phyloP scores from a whole-genome alignment of 64 coral and sea anemone genomes.

The Platygyra sinensis region DNA sequence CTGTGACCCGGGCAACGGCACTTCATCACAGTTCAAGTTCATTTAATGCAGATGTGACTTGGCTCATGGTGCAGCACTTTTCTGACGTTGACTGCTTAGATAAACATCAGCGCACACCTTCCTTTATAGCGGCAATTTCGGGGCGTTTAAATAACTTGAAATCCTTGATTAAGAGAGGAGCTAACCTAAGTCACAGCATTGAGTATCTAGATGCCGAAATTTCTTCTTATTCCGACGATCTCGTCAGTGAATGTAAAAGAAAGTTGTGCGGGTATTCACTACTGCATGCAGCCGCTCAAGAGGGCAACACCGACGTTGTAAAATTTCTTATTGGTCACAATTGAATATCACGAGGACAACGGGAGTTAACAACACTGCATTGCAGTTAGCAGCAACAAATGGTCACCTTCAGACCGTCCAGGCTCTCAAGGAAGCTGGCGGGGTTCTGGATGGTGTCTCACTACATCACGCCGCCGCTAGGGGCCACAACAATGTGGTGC shows the following conservation, averaged over 20 bases:
- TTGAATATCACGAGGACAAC: neutral
- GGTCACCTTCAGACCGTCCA: slow-evolving; percentile 35
- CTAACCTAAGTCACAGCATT: neutral
- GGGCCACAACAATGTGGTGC: slow-evolving; percentile 34
- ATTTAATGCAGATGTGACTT: neutral
- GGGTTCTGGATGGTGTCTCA: neutral
- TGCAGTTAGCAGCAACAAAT: slow-evolving; percentile 54
- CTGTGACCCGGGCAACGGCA: slow-evolving; percentile 1
- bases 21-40: slow-evolving; percentile 39
- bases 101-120: slow-evolving; percentile 22
- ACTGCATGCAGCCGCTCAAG: slow-evolving; percentile 50
- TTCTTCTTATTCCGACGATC: neutral
- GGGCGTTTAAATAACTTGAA: slow-evolving; percentile 29
- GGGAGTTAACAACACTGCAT: neutral
- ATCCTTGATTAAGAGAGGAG: slow-evolving; percentile 14
- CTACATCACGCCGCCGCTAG: slow-evolving; percentile 46
- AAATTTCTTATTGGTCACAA: slow-evolving; percentile 36
- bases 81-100: neutral
- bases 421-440: slow-evolving; percentile 28
- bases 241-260: slow-evolving; percentile 16
- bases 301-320: slow-evolving; percentile 26
- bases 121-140: slow-evolving; percentile 27
- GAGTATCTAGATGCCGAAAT: neutral
- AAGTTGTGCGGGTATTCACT: slow-evolving; percentile 33
- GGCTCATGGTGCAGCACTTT: neutral